These are phyloP conservation scores for Henricia sp. DNA, from an alignment of 53 echinoderm and acorn worm species.

Conservation along the genomic window DNA sequence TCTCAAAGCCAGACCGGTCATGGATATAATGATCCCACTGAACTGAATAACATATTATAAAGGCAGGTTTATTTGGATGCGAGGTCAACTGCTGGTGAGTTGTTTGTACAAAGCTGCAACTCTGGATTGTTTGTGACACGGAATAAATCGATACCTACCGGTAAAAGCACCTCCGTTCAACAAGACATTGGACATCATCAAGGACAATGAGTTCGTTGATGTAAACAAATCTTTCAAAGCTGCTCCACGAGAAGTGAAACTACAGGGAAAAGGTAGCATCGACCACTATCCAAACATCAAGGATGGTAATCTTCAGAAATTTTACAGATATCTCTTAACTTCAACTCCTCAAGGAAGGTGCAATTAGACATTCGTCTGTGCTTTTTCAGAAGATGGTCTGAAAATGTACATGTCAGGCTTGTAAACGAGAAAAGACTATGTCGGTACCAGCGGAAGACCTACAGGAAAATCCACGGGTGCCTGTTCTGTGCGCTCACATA, in stretches of 20 bases:
- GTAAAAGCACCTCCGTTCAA: slow-evolving; percentile 14
- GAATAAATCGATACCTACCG: slow-evolving; percentile 50
- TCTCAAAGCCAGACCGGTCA: not conserved
- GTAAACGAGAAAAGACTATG: too few species aligned
- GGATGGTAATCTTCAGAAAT: slow-evolving; percentile 8
- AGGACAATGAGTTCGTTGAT: slow-evolving; percentile 36
- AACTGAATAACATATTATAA: not conserved
- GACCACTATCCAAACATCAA: slow-evolving; percentile 30
- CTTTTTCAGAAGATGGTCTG: slow-evolving; percentile 6
- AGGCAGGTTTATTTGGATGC: slow-evolving; percentile 46
- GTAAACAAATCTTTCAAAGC: slow-evolving; percentile 20
- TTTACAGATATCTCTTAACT: not conserved
- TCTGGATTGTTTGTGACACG: slow-evolving; percentile 5
- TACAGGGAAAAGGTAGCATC: slow-evolving; percentile 32
- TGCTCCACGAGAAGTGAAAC: slow-evolving; percentile 41
- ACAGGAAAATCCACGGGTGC: too few species aligned
- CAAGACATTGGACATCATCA: slow-evolving; percentile 23
- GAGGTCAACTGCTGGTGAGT: slow-evolving; percentile 43
- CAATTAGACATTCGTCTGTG: slow-evolving; percentile 36
- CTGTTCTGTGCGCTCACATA: too few species aligned
- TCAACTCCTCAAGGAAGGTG: slow-evolving; percentile 28
- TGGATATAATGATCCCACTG: not conserved
- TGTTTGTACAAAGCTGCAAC: slow-evolving; percentile 24
- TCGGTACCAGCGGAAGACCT: too few species aligned
- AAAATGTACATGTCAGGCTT: too few species aligned